Evolutionary conservation across 2,797 vertebrate species (phyloP), one percentile per base, ranked within the genome.

Genomic region (Xenops minutus): DNA sequence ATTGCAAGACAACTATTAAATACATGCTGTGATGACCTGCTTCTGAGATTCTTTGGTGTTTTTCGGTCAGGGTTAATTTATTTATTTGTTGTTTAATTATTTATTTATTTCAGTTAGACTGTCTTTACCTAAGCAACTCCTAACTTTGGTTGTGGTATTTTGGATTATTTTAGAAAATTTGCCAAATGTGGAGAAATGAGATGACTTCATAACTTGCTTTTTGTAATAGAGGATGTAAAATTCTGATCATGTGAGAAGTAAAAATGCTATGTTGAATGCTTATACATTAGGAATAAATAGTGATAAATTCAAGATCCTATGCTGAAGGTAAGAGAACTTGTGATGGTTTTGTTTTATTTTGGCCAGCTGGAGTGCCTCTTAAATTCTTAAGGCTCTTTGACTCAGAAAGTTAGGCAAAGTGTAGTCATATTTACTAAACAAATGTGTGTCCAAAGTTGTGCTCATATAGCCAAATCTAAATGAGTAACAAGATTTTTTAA

Each of bases 131-230:
- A 74, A 89, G 41, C 24, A 36, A 34, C 10, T 29, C 43, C 64
- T 74, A 63, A 86, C 43, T 89, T 74, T 64, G 43, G 4, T 73
- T 92, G 67, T 78, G 54, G 7, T 52, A 46, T 51, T 93, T 80
- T 88, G 5, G 21, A 61, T 54, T 19, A 84, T 83, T 93, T 85
- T 8, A 56, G 29, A 90, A 90, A 82, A 58, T 59, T 37, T 79
- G 6, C 8, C 4, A 46, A 29, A 30, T 82, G 10, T 56, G 27
- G 55, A 84, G 61, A 34, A 32, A 26, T 32, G 20, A 54, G 22
- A 30, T 77, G 8, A 34, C 14, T 77, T 84, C 22, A n/a, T 55
- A 71, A 52, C 1, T 0, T 62, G 10, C 8, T 82, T 12, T 19
- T 76, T 67, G 68, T 88, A 76, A 41, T 27, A 27, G 13, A 68